Percentiles rank a stretch among this genome's conserved stretches.
These are phyloP conservation scores for Heliornis fulica DNA, from an alignment of 2,113 vertebrate genomes.

Conservation along the genomic window DNA sequence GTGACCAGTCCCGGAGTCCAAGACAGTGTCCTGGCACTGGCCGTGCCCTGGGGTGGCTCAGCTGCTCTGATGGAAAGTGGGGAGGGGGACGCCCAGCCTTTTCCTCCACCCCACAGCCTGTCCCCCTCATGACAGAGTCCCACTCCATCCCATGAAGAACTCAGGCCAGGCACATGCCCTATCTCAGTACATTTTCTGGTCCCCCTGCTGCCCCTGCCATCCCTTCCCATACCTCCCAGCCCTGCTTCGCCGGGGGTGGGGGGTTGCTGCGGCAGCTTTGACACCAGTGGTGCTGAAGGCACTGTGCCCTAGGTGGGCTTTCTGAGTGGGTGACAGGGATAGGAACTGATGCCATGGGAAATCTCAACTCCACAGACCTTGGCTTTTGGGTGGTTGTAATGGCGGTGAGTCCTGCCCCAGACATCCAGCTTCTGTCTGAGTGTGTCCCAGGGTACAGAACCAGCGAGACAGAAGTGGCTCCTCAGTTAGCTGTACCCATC, in stretches of 20 bases:
- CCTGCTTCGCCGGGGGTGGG: fast-evolving
- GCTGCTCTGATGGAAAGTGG: background rate
- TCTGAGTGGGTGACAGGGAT: background rate
- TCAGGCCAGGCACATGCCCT: background rate
- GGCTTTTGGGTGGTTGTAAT: background rate
- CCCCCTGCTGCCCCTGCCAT: background rate
- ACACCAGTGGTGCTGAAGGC: background rate
- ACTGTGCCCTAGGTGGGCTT: slow-evolving; percentile 9
- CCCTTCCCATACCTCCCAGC: background rate
- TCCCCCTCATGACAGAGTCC: background rate
- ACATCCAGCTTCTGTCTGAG: background rate
- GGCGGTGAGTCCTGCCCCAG: background rate
- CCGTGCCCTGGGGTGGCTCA: background rate
- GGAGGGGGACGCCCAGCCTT: background rate
- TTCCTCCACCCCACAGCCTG: background rate
- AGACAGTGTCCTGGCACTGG: background rate
- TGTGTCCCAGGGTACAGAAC: background rate
- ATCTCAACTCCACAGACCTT: background rate
- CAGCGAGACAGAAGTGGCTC: background rate
- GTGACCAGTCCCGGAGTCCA: background rate
- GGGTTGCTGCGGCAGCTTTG: background rate
- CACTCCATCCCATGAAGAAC: background rate
- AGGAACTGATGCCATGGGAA: background rate
- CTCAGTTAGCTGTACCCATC: background rate
- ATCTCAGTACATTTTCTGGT: background rate